Percentiles rank a stretch among this genome's conserved stretches.
phyloP scores from a whole-genome alignment of 2,888 invertebrate genomes.

The Brachypalpus laphriformis region DNA sequence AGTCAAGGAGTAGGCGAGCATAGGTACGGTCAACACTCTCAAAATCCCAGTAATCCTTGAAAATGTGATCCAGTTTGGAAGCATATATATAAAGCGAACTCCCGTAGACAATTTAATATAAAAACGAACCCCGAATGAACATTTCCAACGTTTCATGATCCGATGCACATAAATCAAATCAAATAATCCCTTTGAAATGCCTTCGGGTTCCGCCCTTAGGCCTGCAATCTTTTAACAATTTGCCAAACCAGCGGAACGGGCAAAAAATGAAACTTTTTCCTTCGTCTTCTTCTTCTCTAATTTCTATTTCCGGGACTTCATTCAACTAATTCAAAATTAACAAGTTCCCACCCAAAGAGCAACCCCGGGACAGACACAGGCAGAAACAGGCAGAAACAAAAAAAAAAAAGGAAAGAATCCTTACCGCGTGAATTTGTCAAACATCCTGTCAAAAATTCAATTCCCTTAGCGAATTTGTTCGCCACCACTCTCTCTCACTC shows the following conservation, averaged over 20 bases:
- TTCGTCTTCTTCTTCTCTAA: conserved; percentile 13
- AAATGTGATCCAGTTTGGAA: too few relatives aligned
- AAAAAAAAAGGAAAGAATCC: conserved; percentile 21
- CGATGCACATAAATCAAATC: conserved; percentile 30
- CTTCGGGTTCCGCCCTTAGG: conserved; percentile 14
- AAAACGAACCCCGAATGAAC: too few relatives aligned
- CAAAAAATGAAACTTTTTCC: background rate
- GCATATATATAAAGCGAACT: too few relatives aligned
- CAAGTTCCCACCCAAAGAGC: conserved; percentile 54
- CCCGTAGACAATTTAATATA: too few relatives aligned
- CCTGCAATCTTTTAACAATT: conserved; percentile 56
- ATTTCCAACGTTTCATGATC: background rate
- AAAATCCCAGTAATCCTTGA: too few relatives aligned
- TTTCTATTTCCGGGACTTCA: conserved; percentile 61
- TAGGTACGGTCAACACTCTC: too few relatives aligned
- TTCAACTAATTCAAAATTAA: conserved; percentile 71
- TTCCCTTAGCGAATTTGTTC: conserved; percentile 55
- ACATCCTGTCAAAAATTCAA: conserved; percentile 73
- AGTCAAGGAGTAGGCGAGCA: too few relatives aligned
- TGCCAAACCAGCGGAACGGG: conserved; percentile 6
- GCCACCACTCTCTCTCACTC: too few relatives aligned
- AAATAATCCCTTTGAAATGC: conserved; percentile 28
- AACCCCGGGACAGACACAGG: too few relatives aligned
- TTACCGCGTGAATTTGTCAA: conserved; percentile 63
- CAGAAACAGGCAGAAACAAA: background rate